Evolutionary conservation across 2,113 vertebrate species (phyloP), one percentile per base, ranked within the genome.

Genomic region (Pachyramphus minor): DNA sequence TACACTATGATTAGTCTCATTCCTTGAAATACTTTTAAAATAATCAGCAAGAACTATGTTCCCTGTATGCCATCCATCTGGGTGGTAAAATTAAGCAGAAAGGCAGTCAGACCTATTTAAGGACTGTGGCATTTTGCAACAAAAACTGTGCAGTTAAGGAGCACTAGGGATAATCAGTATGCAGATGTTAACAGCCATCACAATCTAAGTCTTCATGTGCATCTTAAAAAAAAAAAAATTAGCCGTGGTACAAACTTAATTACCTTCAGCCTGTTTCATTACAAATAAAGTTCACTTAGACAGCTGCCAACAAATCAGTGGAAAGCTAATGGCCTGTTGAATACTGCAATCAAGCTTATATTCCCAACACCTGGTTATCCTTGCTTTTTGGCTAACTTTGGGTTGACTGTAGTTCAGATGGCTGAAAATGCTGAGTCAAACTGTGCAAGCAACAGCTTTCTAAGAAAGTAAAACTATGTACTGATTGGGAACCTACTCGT

Each of bases 11-110:
- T 85, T 92, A 88, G 37, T 66, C 44, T 85, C 35, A 55, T 83
- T 90, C 66, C 76, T 76, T 69, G 31, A 90, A 91, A 72, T 50
- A 35, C 9, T 84, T 89, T 74, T 83, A 81, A 97, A 93, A 88
- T 79, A 83, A 86, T 80, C 74, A n/a, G 42, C 16, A 44, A 76
- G 41, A 72, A 79, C 52, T 90, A 42, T 66, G 47, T 92, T 80
- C 55, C 8, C 33, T 69, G 67, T 47, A 45, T n/a, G 41, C 16
- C 11, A 49, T 77, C 79, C 76, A 88, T 90, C 68, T 95, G 80
- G 60, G 25, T 37, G 23, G 55, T 25, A 63, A 41, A 92, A 88
- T 49, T 41, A 55, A 59, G 27, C 47, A 56, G 44, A n/a, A 84
- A 74, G 14, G 18, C 62, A 72, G 27, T 72, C 62, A n/a, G 44